phyloP scores from a whole-genome alignment of 2,113 vertebrate genomes.

The Perca fluviatilis region DNA sequence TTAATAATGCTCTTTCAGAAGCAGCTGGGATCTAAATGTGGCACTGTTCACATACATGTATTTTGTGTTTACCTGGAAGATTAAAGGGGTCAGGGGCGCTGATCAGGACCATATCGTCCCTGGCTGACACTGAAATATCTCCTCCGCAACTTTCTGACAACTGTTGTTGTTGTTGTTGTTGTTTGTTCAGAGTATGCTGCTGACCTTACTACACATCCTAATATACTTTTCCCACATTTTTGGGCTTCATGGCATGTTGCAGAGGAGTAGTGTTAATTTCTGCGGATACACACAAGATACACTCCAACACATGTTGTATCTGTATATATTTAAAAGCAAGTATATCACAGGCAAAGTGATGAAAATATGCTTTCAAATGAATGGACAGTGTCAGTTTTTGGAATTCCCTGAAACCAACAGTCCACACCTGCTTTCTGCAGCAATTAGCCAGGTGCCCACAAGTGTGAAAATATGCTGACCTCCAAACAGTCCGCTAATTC shows the following conservation, averaged over 20 bases:
- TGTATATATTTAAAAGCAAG: neutral
- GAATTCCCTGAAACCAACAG: neutral
- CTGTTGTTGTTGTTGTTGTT: neutral
- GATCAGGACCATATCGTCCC: neutral
- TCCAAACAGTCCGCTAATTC: neutral
- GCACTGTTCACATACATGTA: slow-evolving; percentile 1
- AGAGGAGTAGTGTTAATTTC: neutral
- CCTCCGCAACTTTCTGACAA: neutral
- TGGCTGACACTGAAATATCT: neutral
- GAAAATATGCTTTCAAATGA: neutral
- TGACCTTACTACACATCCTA: neutral
- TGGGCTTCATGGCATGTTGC: neutral
- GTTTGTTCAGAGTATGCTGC: neutral
- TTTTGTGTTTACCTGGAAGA: neutral
- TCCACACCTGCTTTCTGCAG: neutral
- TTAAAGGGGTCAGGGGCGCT: neutral
- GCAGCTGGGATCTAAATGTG: neutral
- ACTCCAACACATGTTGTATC: neutral
- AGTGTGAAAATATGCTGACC: neutral
- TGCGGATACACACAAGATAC: neutral
- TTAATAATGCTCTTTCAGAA: neutral
- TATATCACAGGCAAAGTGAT: neutral
- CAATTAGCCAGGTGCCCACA: slow-evolving; percentile 8
- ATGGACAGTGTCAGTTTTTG: neutral
- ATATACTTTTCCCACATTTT: neutral